phyloP scores from a whole-genome alignment of 1,140 invertebrate species.

The Drepana arcuata region DNA sequence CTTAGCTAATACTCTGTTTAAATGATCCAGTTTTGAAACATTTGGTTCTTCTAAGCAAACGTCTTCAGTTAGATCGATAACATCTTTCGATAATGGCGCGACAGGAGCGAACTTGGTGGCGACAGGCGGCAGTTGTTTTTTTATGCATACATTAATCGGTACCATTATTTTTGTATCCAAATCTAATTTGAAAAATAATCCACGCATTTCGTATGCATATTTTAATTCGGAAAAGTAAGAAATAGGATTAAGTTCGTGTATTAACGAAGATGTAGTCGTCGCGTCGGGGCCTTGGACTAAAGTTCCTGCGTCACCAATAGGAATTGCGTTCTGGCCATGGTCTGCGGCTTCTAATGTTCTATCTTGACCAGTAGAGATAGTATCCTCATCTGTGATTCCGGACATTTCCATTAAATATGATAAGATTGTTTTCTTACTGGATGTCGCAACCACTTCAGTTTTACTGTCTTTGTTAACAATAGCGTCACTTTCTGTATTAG shows the following conservation, averaged over 20 bases:
- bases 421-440: conserved; percentile 33
- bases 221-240: conserved; percentile 37
- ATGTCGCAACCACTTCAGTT: not conserved
- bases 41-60: conserved; percentile 1
- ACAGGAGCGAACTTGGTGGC: conserved; percentile 2
- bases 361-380: conserved; percentile 5
- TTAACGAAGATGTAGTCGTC: too few species aligned
- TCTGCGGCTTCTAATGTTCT: not conserved
- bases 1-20: not conserved
- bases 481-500: not conserved
- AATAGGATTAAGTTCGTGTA: conserved; percentile 17
- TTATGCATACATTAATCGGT: conserved; percentile 34
- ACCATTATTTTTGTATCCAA: conserved; percentile 22
- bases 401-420: conserved; percentile 67
- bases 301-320: not conserved
- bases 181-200: conserved; percentile 42
- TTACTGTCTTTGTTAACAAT: not conserved
- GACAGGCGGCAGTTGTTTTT: conserved; percentile 8
- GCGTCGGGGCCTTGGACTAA: not conserved
- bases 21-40: not conserved
- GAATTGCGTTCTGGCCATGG: not conserved
- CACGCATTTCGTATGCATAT: conserved; percentile 25
- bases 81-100: conserved; percentile 10
- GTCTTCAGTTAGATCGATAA: conserved; percentile 32
- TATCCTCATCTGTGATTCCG: conserved; percentile 48